phyloP scores from a whole-genome alignment of 2,888 invertebrate species.

The Cantharis nigra region DNA sequence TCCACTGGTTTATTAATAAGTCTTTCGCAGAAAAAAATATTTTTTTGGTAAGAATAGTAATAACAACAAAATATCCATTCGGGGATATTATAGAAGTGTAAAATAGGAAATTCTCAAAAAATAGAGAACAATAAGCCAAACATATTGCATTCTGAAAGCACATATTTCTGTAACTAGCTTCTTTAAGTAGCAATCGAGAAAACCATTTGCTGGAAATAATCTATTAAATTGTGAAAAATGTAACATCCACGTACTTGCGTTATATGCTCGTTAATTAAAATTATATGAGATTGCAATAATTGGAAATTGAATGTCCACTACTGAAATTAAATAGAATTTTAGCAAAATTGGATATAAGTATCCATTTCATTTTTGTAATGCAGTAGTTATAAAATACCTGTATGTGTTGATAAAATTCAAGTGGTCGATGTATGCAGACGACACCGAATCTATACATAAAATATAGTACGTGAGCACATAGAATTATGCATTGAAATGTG shows the following conservation, averaged over 20 bases:
- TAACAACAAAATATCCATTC: neutral
- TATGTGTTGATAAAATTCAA: too few relatives aligned
- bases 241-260: neutral
- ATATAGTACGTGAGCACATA: too few relatives aligned
- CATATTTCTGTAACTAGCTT: neutral
- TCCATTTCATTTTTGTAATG: neutral
- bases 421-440: too few relatives aligned
- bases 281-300: neutral
- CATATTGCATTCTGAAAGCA: neutral
- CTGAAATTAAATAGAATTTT: neutral
- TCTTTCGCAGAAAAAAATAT: too few relatives aligned
- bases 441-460: too few relatives aligned
- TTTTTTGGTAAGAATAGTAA: neutral
- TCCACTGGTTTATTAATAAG: too few relatives aligned
- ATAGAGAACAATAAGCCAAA: neutral
- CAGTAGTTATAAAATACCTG: neutral
- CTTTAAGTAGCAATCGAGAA: neutral
- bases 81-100: neutral
- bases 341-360: neutral
- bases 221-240: neutral
- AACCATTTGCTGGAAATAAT: neutral
- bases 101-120: neutral
- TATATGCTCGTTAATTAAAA: neutral
- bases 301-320: neutral
- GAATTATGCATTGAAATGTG: too few relatives aligned